These are phyloP conservation scores for Anarrhichthys ocellatus DNA, from an alignment of 2,113 vertebrate genomes.

Conservation along the genomic window DNA sequence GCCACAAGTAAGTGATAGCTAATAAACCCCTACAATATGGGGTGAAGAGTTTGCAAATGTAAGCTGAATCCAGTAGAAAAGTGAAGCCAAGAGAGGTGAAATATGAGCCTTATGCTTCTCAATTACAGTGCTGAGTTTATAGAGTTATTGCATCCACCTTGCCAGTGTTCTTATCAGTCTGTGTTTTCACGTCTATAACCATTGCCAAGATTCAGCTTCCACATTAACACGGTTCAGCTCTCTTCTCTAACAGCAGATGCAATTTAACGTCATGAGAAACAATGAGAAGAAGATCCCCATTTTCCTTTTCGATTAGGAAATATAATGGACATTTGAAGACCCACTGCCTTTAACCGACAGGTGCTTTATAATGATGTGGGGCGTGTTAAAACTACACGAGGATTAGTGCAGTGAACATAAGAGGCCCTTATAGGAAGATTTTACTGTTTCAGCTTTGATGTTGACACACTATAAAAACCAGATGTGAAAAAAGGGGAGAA, in stretches of 20 bases:
- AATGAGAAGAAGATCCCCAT: slow-evolving; percentile 18
- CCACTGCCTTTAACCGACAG: slow-evolving; percentile 2
- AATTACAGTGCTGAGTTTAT: slow-evolving; percentile 12
- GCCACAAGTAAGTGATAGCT: neutral
- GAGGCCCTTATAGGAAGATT: neutral
- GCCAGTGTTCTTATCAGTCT: neutral
- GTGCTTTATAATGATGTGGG: neutral
- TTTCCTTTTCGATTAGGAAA: slow-evolving; percentile 4
- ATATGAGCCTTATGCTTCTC: slow-evolving; percentile 9
- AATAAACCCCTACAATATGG: neutral
- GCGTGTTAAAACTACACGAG: slow-evolving; percentile 3
- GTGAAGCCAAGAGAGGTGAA: slow-evolving; percentile 15
- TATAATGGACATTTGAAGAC: neutral
- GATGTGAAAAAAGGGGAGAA: neutral
- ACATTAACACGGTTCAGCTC: neutral
- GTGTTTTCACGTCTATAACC: neutral
- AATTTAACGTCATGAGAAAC: neutral
- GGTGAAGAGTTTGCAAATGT: slow-evolving; percentile 18
- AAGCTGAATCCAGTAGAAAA: slow-evolving; percentile 14
- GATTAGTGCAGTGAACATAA: neutral
- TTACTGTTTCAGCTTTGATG: slow-evolving; percentile 24
- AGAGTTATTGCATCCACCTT: neutral
- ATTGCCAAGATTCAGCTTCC: slow-evolving; percentile 1
- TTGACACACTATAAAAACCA: neutral
- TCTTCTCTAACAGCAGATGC: neutral